Base-by-base conservation (phyloP, 2,888 invertebrate genomes). In the Andrena bucephala region DNA sequence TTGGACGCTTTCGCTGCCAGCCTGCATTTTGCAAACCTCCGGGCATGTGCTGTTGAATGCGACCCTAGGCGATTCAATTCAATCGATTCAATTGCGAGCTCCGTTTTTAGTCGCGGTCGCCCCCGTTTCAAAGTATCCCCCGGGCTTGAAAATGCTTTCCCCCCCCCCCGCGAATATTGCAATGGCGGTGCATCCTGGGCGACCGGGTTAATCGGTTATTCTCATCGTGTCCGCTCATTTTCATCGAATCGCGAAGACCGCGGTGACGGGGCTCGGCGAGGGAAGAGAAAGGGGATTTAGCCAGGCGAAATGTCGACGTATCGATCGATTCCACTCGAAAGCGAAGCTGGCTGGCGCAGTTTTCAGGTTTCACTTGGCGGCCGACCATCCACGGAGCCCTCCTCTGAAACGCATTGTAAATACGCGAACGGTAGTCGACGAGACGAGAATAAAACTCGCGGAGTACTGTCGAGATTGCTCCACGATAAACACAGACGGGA, bases 271-370 rank as follows among this genome's bases (percentile, higher is more conserved):
- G 3, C 5, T 24, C 16, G n/a, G 48, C n/a, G 16, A 10, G 52
- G 20, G 62, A 8, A 72, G 70, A 72, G 70, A 71, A 71, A 66
- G 69, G 76, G 60, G 57, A 33, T 27, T 62, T 27, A 27, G 68
- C 54, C 54, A 50, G 65, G 83, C 78, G 78, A 86, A 83, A 85
- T 63, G 78, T 57, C 78, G 81, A 62, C 75, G 80, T 77, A 84
- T 84, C 84, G 84, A 86, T 85, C 85, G 85, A 86, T 86, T 29
- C 62, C 57, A 54, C 81, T 84, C 77, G 85, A 85, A 85, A 85
- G 81, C 68, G 80, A 80, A 75, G 85, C 81, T 73, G 84, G 65
- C 76, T 67, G 72, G 36, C 65, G 85, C 84, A 85, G 72, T 86
- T 86, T 86, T 85, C 82, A 82, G 84, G 86, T 81, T 86, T 86